Evolutionary conservation across 2,888 invertebrate genomes (phyloP), one percentile per base, ranked within the genome.

Genomic region (Dascillus cervinus): DNA sequence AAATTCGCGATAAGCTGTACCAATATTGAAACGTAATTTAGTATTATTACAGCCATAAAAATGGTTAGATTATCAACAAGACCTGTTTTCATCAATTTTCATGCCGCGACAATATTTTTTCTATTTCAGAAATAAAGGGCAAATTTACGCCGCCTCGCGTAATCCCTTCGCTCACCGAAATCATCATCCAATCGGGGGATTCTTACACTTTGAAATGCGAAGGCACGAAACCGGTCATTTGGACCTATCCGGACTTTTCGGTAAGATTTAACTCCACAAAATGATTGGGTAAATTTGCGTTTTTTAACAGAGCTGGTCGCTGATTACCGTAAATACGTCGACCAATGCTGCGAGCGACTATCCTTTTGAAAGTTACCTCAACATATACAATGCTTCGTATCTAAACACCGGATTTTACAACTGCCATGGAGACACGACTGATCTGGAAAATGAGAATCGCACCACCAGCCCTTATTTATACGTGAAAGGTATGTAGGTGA

Each of bases 401-500:
- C 42, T 48, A 11, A 64, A 58, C 35, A 62, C 64, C 1, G 67
- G 66, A 6, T 65, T 50, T 41, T 67, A 63, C 37, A 53, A 48
- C 11, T 69, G 69, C 41, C 47, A 53, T 32, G 60, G 64, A 11
- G 53, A 58, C n/a, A 50, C 58, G 6, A 46, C 59, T 2, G 54
- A 55, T 2, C 53, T 63, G 26, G 34, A 62, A 23, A 56, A 64
- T 9, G 55, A 60, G 25, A 43, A 47, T 8, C 55, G 56, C 25
- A 52, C 57, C 10, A 64, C 64, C 6, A 63, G 63, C n/a, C 63
- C 72, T 13, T 75, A 75, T 50, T 46, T 76, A 5, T 76, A 64
- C 52, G 72, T 75, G 1, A 61, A 69, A 50, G 74, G 73, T 72
- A 54, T 58, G 55, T 41, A 25, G 5, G 17, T 17, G 8, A 17